Evolutionary conservation across 2,888 invertebrate species (phyloP).

Genomic region (Malthinus seriepunctatus): DNA sequence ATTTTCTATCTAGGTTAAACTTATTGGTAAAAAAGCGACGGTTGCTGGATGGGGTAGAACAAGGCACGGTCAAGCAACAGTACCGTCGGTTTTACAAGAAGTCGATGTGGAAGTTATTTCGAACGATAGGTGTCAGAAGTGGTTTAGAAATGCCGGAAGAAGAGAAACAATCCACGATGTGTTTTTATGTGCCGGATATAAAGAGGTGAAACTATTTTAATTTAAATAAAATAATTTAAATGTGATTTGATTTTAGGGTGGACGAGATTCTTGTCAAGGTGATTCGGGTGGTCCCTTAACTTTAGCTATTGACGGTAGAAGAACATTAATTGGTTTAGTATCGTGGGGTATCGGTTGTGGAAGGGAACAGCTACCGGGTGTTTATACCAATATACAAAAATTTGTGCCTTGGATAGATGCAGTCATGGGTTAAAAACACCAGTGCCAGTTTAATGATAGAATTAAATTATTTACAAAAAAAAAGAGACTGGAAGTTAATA

Average conservation of each 20-base stretch:
- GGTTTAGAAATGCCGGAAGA: constrained; percentile 89
- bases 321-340: constrained; percentile 84
- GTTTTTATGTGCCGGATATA: constrained; percentile 90
- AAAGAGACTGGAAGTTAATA: too few species aligned
- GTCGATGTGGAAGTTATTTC: constrained; percentile 86
- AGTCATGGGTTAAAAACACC: constrained; percentile 65
- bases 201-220: constrained; percentile 67
- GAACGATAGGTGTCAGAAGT: constrained; percentile 87
- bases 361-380: constrained; percentile 85
- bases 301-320: constrained; percentile 79
- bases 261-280: constrained; percentile 74
- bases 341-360: constrained; percentile 94
- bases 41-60: constrained; percentile 94
- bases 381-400: constrained; percentile 90
- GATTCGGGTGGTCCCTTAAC: constrained; percentile 90
- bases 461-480: neutral
- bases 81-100: constrained; percentile 83
- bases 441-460: constrained; percentile 22
- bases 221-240: neutral
- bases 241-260: constrained; percentile 56
- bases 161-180: constrained; percentile 93
- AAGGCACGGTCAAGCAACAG: constrained; percentile 84
- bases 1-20: constrained; percentile 61
- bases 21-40: constrained; percentile 86
- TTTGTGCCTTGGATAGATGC: constrained; percentile 92